Evolutionary conservation across 2,888 invertebrate genomes (phyloP).

Genomic region (Agrochola lychnidis): DNA sequence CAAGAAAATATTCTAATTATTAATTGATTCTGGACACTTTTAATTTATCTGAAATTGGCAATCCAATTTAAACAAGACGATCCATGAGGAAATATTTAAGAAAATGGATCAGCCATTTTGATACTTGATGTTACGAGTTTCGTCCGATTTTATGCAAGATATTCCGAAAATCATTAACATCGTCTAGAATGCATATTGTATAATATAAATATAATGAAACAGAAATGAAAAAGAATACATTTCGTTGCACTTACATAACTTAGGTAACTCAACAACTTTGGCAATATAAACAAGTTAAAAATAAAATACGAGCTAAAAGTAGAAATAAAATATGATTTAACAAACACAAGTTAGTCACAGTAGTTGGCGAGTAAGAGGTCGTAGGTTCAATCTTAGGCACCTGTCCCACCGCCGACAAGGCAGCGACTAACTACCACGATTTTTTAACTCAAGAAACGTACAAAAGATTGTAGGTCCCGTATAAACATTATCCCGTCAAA

Average conservation of each 20-base stretch:
- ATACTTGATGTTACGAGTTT: background rate
- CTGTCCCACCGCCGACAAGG: too few species aligned
- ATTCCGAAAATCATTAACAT: slow-evolving; percentile 15
- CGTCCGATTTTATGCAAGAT: background rate
- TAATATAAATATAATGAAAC: slow-evolving; percentile 26
- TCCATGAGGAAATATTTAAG: background rate
- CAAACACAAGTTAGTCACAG: slow-evolving; percentile 36
- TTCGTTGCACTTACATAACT: background rate
- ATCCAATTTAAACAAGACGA: background rate
- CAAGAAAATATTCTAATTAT: background rate
- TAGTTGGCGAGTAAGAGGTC: slow-evolving; percentile 4
- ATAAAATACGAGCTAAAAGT: background rate
- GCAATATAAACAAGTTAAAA: background rate
- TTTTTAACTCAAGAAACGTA: too few species aligned
- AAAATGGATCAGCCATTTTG: background rate
- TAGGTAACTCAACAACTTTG: background rate
- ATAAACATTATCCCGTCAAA: too few species aligned
- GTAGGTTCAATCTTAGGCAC: background rate
- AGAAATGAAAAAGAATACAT: slow-evolving; percentile 6
- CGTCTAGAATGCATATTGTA: slow-evolving; percentile 19
- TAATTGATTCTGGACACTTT: too few species aligned
- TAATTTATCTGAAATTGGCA: background rate
- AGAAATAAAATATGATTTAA: slow-evolving; percentile 10
- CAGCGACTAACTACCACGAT: too few species aligned
- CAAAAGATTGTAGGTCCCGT: too few species aligned